Conservation (phyloP, 2,888 invertebrate species). For the Silvanus unidentatus region DNA sequence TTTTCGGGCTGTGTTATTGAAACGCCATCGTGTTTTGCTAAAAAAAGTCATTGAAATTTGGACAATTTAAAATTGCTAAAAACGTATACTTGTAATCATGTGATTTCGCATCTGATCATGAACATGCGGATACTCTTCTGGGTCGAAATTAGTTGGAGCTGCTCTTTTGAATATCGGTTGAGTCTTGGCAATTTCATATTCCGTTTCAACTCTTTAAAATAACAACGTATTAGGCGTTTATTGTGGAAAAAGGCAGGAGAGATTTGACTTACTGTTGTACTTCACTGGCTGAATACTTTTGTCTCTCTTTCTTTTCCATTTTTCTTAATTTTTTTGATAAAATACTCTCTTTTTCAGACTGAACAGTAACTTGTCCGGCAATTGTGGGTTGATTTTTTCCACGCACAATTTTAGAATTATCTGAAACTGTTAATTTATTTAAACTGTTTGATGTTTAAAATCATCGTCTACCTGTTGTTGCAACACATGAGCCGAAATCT, state of each 20-base stretch:
- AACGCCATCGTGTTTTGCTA: slow-evolving; percentile 34
- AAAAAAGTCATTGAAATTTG: slow-evolving; percentile 14
- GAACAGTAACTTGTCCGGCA: slow-evolving; percentile 75
- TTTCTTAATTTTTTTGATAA: slow-evolving; percentile 71
- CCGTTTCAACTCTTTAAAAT: slow-evolving; percentile 27
- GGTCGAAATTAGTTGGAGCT: slow-evolving; percentile 41
- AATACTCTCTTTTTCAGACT: slow-evolving; percentile 77
- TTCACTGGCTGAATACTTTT: slow-evolving; percentile 22
- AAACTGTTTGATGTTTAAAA: background rate
- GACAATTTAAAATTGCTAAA: slow-evolving; percentile 5
- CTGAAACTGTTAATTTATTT: background rate
- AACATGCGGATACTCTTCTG: slow-evolving; percentile 75
- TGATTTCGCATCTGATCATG: slow-evolving; percentile 69
- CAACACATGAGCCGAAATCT: slow-evolving; percentile 22
- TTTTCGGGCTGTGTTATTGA: slow-evolving; percentile 58
- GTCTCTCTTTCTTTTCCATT: slow-evolving; percentile 71
- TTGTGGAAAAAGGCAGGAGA: background rate
- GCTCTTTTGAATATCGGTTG: slow-evolving; percentile 34
- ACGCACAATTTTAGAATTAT: slow-evolving; percentile 1
- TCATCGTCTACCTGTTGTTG: background rate
- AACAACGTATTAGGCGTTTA: too few species aligned
- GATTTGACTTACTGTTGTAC: slow-evolving; percentile 22
- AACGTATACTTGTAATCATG: slow-evolving; percentile 32
- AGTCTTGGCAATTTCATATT: slow-evolving; percentile 29
- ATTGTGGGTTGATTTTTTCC: slow-evolving; percentile 41